Evolutionary conservation across 2,797 vertebrate genomes (phyloP).

Genomic region (Catostomus latipinnis): DNA sequence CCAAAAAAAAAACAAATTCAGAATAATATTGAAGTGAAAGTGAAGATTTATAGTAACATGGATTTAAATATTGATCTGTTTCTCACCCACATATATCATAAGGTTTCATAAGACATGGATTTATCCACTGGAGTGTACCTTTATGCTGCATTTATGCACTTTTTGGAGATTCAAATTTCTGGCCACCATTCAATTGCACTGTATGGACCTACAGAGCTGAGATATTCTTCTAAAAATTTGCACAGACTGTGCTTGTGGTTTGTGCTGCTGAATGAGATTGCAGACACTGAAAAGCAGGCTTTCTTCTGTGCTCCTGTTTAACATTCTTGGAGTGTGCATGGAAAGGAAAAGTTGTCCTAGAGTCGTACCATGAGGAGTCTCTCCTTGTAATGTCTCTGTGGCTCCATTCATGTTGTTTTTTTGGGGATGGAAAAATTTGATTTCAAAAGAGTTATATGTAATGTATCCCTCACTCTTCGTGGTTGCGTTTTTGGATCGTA

Average conservation of each 20-base stretch:
- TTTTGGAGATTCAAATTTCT: no score
- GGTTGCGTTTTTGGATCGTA: constrained; percentile 21
- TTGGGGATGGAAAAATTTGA: constrained; percentile 1
- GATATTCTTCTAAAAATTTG: not conserved
- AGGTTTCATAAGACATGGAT: no score
- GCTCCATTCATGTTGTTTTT: constrained; percentile 18
- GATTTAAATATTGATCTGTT: no score
- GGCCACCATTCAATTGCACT: no score
- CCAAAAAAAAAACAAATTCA: no score
- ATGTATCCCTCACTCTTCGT: constrained; percentile 26
- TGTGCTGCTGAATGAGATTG: constrained; percentile 35
- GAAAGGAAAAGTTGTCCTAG: constrained; percentile 38
- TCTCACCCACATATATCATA: no score
- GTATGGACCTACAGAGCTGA: no score
- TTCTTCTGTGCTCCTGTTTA: constrained; percentile 43
- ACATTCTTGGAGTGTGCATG: constrained; percentile 42
- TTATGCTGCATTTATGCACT: no score
- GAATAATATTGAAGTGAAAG: no score
- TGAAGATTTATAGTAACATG: no score
- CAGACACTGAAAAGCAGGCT: constrained; percentile 41
- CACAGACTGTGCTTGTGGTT: not conserved
- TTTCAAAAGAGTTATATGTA: not conserved
- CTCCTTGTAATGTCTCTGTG: constrained; percentile 36
- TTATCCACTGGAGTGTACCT: no score
- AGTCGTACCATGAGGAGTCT: constrained; percentile 42